These are phyloP conservation scores for Bombus soroeensis DNA, from an alignment of 1,140 invertebrate genomes.

Conservation along the genomic window DNA sequence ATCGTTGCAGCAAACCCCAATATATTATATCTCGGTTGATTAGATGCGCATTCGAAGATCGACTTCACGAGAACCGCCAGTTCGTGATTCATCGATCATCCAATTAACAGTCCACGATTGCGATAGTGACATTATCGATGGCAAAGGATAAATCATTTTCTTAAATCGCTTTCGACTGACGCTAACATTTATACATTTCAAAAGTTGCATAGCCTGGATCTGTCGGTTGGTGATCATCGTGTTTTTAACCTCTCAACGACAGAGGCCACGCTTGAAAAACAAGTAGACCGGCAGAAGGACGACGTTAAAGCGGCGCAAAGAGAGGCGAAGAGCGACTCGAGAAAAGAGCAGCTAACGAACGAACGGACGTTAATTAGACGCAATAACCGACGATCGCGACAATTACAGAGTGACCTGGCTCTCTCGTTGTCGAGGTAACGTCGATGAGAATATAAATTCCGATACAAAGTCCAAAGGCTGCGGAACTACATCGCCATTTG, in stretches of 20 bases:
- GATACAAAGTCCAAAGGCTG: not conserved
- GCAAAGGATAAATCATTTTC: not conserved
- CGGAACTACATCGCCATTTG: not conserved
- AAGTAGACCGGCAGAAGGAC: slow-evolving; percentile 25
- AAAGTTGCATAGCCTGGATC: too few relatives aligned
- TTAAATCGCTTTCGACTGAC: not conserved
- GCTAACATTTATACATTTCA: too few relatives aligned
- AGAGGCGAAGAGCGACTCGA: not conserved
- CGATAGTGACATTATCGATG: not conserved
- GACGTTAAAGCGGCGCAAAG: not conserved
- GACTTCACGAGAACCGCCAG: not conserved
- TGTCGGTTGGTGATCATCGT: not conserved
- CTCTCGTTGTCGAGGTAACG: not conserved
- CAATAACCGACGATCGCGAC: slow-evolving; percentile 62
- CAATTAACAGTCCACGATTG: not conserved
- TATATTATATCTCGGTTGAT: not conserved
- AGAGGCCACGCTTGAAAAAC: not conserved
- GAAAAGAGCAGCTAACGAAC: slow-evolving; percentile 40
- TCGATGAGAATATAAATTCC: slow-evolving; percentile 13
- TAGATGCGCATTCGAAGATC: not conserved
- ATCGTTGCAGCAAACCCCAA: not conserved
- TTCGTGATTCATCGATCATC: not conserved
- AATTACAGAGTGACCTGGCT: slow-evolving; percentile 32
- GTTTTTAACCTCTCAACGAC: not conserved
- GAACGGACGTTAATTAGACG: slow-evolving; percentile 66